Conservation (phyloP, 1,140 invertebrate genomes). For the Aleiodes sp. region DNA sequence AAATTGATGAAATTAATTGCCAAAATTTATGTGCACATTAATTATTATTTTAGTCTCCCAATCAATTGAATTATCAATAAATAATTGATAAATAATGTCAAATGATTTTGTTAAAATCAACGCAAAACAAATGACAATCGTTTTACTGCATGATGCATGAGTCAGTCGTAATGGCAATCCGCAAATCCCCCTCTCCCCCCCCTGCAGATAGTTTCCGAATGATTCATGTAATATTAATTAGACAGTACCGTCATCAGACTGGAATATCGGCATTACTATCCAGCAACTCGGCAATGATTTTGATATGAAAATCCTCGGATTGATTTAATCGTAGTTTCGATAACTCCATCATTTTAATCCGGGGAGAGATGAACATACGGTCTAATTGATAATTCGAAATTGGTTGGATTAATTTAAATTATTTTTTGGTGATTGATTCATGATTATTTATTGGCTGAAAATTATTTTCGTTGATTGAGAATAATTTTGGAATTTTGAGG, state of each 20-base stretch:
- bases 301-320: neutral
- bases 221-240: slow-evolving; percentile 16
- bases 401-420: too few relatives aligned
- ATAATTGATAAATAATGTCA: neutral
- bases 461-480: too few relatives aligned
- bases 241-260: slow-evolving; percentile 9
- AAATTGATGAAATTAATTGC: too few relatives aligned
- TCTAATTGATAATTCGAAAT: too few relatives aligned
- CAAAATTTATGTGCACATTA: too few relatives aligned
- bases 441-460: too few relatives aligned
- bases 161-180: neutral
- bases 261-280: neutral
- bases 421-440: too few relatives aligned
- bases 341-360: too few relatives aligned
- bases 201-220: neutral
- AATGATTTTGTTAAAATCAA: neutral
- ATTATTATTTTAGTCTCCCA: too few relatives aligned
- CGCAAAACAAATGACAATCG: neutral
- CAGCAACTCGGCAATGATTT: neutral
- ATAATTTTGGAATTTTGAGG: too few relatives aligned
- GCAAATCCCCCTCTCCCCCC: neutral
- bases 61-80: slow-evolving; percentile 5
- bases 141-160: neutral
- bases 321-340: too few relatives aligned
- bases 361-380: too few relatives aligned